A percentile compares a stretch with the other conserved stretches of the same genome.
Evolutionary conservation across 2,888 invertebrate genomes (phyloP).

Genomic region (Merodon equestris): DNA sequence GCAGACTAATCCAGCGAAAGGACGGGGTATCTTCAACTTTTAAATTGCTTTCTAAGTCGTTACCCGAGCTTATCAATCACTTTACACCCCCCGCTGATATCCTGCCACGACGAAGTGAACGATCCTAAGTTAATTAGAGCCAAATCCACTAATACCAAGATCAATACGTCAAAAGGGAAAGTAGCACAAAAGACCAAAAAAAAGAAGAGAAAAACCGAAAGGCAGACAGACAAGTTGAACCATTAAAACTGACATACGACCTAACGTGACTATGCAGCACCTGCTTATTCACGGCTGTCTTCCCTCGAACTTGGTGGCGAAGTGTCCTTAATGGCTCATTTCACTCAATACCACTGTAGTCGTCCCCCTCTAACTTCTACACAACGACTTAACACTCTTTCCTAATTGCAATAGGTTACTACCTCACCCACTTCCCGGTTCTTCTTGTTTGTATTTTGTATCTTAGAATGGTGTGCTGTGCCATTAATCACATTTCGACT

Average conservation of each 20-base stretch:
- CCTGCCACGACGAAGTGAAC: neutral
- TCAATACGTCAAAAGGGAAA: constrained; percentile 13
- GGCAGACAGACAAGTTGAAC: constrained; percentile 9
- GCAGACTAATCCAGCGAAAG: constrained; percentile 4
- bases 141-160: constrained; percentile 4
- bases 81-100: neutral
- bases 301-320: constrained; percentile 2
- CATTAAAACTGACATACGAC: constrained; percentile 39
- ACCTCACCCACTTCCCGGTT: too few relatives aligned
- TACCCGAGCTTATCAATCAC: constrained; percentile 20
- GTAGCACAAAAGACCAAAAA: neutral
- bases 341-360: constrained; percentile 9
- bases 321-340: constrained; percentile 31
- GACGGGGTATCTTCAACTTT: neutral
- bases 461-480: too few relatives aligned
- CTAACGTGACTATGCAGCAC: constrained; percentile 31
- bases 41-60: constrained; percentile 15
- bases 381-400: constrained; percentile 27
- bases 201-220: neutral
- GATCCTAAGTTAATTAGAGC: constrained; percentile 27
- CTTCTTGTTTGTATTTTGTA: too few relatives aligned
- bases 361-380: constrained; percentile 4
- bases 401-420: constrained; percentile 31
- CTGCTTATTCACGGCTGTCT: constrained; percentile 16
- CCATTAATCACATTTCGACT: too few relatives aligned